Base-by-base conservation (phyloP, 2,797 vertebrate species). In the Neosilurus hyrtlii region DNA sequence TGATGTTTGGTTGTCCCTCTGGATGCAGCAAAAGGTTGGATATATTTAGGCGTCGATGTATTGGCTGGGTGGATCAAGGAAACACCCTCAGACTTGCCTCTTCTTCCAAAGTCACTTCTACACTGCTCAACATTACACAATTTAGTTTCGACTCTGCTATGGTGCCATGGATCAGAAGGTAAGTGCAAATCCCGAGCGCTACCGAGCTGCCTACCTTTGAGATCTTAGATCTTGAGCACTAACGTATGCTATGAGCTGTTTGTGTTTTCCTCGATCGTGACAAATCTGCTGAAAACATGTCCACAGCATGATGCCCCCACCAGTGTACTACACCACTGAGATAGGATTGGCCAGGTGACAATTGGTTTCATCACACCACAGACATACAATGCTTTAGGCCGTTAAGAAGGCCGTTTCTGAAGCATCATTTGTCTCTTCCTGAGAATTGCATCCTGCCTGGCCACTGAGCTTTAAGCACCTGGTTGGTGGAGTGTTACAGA, bases 331-430 rank as follows among this genome's bases (percentile, higher is more conserved):
- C 43, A 65, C 43, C 30, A 65, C 24, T 12, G n/a, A 35, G 62
- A 66, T 54, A 24, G 49, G 24, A 65, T 66, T 52, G 62, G 12
- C 9, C 59, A 79, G 49, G 62, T 79, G 77, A 35, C 66, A 66
- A 79, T 79, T 79, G 77, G 15, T 79, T 79, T 79, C 49, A 66
- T 66, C 61, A 51, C 76, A 78, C 76, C 43, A 51, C 43, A 24
- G 76, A 65, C 0, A n/a, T 51, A 76, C 37, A 49, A 52, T 66
- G 18, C 62, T 30, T 0, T 26, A 52, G 43, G 43, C 4, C 76
- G 30, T 30, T 20, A 15, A 16, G 62, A 54, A 54, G 3, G 3
- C 43, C 74, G 4, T 49, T 76, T 76, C n/a, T 43, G 35, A 77
- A 43, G 2, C 14, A 9, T 24, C 35, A 24, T 52, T 66, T 79